Base-by-base conservation (phyloP, 2,888 invertebrate species). In the Drosophila kuntzei region DNA sequence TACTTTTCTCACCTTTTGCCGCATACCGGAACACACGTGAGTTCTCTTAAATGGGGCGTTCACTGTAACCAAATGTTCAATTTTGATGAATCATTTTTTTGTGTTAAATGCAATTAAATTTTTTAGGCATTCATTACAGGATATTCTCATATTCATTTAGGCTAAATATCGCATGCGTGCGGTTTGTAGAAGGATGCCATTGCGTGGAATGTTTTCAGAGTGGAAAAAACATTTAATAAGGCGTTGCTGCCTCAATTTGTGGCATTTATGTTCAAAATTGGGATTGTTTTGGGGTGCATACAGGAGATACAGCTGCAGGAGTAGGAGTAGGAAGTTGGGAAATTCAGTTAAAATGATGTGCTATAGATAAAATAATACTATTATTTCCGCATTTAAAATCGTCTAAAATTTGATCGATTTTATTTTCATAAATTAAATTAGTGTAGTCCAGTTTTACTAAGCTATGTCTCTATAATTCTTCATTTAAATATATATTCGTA, bases 1-100 rank as follows among this genome's bases (percentile, higher is more conserved):
- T 87, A 84, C 84, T 84, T 84, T 84, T 89, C 84, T 84, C 84
- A 80, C 84, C 89, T 84, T 69, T 78, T 65, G 36, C 58, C 59
- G 37, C 27, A 32, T 25, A 39, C 20, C 20, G 41, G 25, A 63
- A 60, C 55, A 44, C 37, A 27, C 37, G 20, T 3, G 6, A 37
- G 36, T 44, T 25, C 29, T 32, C 29, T 32, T 59, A 34, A 65
- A 36, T 36, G 9, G 44, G 61, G 59, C 46, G 36, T 67, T 44
- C 2, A 46, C 43, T 36, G 55, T 54, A 55, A 63, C 66, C 80
- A 69, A 77, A 77, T 77, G 78, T 78, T 80, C 36, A 62, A 36
- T 55, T 51, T 51, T 25, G 39, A 46, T 55, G 36, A 22, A 44
- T 22, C 41, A 14, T 32, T 69, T 57, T 66, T 29, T 25, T 57